A percentile compares a stretch with the other conserved stretches of the same genome.
These are phyloP conservation scores for Chitala chitala DNA, from an alignment of 2,113 vertebrate genomes.

Conservation along the genomic window DNA sequence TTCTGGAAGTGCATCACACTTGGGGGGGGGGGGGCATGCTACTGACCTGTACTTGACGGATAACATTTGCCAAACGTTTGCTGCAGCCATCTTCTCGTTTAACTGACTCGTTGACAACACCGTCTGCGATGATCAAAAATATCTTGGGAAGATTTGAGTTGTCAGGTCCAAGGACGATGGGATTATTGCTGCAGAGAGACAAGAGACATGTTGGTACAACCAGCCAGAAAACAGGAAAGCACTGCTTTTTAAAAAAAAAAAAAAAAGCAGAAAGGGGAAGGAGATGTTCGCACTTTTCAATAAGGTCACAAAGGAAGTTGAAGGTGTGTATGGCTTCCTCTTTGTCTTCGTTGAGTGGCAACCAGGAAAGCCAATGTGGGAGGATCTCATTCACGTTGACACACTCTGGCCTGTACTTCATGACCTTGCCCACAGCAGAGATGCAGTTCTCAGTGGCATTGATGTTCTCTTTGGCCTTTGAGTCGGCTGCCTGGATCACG, in stretches of 20 bases:
- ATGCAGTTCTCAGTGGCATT: constrained; percentile 99
- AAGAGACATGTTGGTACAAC: not conserved
- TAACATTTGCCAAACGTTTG: constrained; percentile 88
- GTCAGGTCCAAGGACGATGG: constrained; percentile 88
- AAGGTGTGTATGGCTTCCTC: constrained; percentile 96
- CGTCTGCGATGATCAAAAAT: constrained; percentile 91
- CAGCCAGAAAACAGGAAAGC: not conserved
- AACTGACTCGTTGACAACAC: constrained; percentile 85
- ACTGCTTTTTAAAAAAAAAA: no score
- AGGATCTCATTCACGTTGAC: constrained; percentile 85
- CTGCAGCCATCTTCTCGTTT: constrained; percentile 89
- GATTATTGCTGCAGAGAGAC: constrained; percentile 77
- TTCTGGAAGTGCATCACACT: not conserved
- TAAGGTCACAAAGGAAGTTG: constrained; percentile 90
- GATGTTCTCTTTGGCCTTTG: constrained; percentile 89
- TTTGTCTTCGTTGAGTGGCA: constrained; percentile 94
- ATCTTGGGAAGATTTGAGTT: constrained; percentile 94
- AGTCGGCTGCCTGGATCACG: constrained; percentile 86
- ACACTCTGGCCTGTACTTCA: constrained; percentile 90
- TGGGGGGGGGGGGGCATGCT: not conserved
- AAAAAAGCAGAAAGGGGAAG: not conserved
- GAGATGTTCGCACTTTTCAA: constrained; percentile 77
- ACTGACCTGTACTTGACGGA: constrained; percentile 91
- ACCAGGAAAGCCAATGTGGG: constrained; percentile 96
- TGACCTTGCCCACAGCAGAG: constrained; percentile 94